Base-by-base conservation (phyloP, 2,888 invertebrate species). In the Chloroclystis v-ata region DNA sequence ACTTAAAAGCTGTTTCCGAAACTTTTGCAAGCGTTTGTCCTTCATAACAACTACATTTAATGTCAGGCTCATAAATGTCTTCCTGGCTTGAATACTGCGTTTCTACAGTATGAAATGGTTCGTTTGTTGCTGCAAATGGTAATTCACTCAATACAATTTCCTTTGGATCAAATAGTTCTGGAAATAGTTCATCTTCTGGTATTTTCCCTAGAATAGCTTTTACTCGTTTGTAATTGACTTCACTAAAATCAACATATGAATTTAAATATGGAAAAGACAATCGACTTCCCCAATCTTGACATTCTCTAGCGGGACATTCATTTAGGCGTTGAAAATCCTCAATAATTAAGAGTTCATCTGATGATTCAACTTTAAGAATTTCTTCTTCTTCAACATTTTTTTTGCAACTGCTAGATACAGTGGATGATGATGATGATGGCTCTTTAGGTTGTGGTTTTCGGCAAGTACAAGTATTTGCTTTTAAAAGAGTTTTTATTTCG, bases 71-170 rank as follows among this genome's bases (percentile, higher is more conserved):
- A 43, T 50, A 37, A 3, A 79, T 10, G 32, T 77, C 70, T 63
- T 84, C 83, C 62, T 75, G 73, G 42, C 78, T 81, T 0, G 82
- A 82, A 64, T 72, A 86, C 56, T 86, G 86, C 16, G 85, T 84
- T 14, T 63, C 78, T 4, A 66, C 63, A 26, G 69, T 67, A 20
- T 67, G 75, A 57, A 53, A 63, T 13, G 49, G 63, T 56, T 84
- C 79, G 40, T 67, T 71, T 4, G 79, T 82, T 40, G 56, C 64
- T 11, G 71, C 56, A 69, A 84, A 86, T 12, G 72, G 79, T 32
- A 82, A 46, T 42, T 78, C 69, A 33, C 54, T 54, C 16, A 54
- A 48, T 5, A 67, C 67, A 20, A 82, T 70, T 29, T 61, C 49
- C 47, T 65, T 74, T 0, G 76, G 65, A 43, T 69, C 60, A 8